Evolutionary conservation across 2,888 invertebrate genomes (phyloP), one percentile per base, ranked within the genome.

Genomic region (Margaritifera margaritifera): DNA sequence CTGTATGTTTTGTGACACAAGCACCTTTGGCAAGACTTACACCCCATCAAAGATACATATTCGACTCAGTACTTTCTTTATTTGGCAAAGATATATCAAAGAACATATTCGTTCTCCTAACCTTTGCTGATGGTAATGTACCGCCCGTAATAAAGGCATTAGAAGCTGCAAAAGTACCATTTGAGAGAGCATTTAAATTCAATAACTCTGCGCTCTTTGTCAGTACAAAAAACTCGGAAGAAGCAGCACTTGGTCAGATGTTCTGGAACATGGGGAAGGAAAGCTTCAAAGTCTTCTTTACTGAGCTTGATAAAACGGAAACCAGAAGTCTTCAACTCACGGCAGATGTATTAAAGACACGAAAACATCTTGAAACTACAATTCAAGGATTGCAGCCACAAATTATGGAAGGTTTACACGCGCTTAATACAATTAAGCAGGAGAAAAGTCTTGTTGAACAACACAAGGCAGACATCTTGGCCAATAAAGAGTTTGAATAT

Each of bases 121-220:
- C 79, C n/a, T 79, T 79, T 64, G 79, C 79, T 4, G 79, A 79
- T 65, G 76, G 75, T 24, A 69, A 75, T 56, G 64, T 58, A 22
- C 79, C 79, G 6, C 79, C 79, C 24, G 79, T 76, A 0, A 54
- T 72, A 22, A 68, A 69, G 15, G 77, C 79, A 1, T 55, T 79
- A 25, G 63, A 68, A 25, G 70, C 69, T 53, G 72, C 77, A n/a
- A 57, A 71, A n/a, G 53, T 79, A 22, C 79, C 75, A 20, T 63
- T 62, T 53, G 66, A 68, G 15, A 55, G 54, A 19, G 65, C 58
- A 50, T 79, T 74, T 59, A 60, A 61, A 22, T 77, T 79, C 57
- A 79, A 79, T 51, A 79, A 79, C 54, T 79, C 77, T 18, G 77
- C 75, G 6, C 58, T 79, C 24, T 79, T 74, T 67, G 74, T 74